Evolutionary conservation across 1,140 invertebrate species (phyloP).

Genomic region (Chionoecetes opilio): DNA sequence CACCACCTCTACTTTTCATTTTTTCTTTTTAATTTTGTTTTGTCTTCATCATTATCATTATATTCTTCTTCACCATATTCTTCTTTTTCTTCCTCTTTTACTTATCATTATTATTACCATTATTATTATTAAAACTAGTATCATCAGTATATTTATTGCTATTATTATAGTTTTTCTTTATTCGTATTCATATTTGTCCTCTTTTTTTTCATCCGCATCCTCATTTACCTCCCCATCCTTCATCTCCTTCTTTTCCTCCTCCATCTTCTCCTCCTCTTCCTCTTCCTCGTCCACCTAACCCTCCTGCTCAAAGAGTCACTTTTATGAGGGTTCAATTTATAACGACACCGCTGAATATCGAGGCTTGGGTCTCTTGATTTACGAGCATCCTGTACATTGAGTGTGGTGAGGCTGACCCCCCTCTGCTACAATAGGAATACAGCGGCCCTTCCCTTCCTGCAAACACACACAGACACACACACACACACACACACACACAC

Average conservation of each 20-base stretch:
- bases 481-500: neutral
- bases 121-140: too few relatives aligned
- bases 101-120: too few relatives aligned
- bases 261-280: neutral
- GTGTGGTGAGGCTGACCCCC: neutral
- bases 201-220: too few relatives aligned
- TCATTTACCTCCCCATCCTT: too few relatives aligned
- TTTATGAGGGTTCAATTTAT: constrained; percentile 30
- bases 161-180: too few relatives aligned
- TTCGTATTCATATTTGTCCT: too few relatives aligned
- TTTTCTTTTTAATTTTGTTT: too few relatives aligned
- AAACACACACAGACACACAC: neutral
- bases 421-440: neutral
- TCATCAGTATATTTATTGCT: too few relatives aligned
- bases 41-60: too few relatives aligned
- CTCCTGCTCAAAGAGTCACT: neutral
- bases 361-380: neutral
- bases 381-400: neutral
- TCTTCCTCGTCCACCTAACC: neutral
- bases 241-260: neutral
- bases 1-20: neutral
- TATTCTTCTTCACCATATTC: too few relatives aligned
- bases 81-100: too few relatives aligned
- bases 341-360: neutral
- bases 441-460: neutral